phyloP scores from a whole-genome alignment of 2,113 vertebrate species.

The Mixornis gularis region DNA sequence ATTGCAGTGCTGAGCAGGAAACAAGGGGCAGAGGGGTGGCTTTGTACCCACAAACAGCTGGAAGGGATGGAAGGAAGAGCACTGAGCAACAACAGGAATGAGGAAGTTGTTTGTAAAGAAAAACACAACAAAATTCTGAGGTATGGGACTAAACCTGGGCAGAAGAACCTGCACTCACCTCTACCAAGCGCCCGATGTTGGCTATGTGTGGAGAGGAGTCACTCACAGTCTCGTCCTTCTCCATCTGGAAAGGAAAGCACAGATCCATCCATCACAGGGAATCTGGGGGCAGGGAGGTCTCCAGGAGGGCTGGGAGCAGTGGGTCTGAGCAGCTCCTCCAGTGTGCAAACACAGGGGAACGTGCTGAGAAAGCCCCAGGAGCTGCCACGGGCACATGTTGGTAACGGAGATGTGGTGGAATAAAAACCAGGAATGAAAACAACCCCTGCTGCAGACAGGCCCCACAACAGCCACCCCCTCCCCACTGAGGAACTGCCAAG shows the following conservation, averaged over 20 bases:
- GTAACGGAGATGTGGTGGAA: rapidly evolving
- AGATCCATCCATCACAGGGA: background rate
- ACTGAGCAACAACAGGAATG: background rate
- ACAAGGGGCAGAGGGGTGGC: background rate
- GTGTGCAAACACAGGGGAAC: rapidly evolving
- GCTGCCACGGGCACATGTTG: rapidly evolving
- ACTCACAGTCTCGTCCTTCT: slow-evolving; percentile 94
- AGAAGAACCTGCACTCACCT: slow-evolving; percentile 71
- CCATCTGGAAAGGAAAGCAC: slow-evolving; percentile 77
- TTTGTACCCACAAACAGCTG: background rate
- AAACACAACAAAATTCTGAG: background rate
- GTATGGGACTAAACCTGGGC: rapidly evolving
- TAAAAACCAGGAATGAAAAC: background rate
- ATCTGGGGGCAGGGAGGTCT: rapidly evolving
- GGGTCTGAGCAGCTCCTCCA: background rate
- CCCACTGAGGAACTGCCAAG: background rate
- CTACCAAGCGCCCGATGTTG: slow-evolving; percentile 95
- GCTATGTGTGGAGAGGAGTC: slow-evolving; percentile 96
- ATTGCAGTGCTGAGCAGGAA: background rate
- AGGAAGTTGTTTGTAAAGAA: background rate
- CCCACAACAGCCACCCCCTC: background rate
- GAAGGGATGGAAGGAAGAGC: background rate
- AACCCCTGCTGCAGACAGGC: background rate
- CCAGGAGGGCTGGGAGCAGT: background rate
- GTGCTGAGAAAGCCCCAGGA: rapidly evolving